A percentile compares a stretch with the other conserved stretches of the same genome.
These are phyloP conservation scores for Megastigmus dorsalis DNA, from an alignment of 2,888 invertebrate species.

Conservation along the genomic window DNA sequence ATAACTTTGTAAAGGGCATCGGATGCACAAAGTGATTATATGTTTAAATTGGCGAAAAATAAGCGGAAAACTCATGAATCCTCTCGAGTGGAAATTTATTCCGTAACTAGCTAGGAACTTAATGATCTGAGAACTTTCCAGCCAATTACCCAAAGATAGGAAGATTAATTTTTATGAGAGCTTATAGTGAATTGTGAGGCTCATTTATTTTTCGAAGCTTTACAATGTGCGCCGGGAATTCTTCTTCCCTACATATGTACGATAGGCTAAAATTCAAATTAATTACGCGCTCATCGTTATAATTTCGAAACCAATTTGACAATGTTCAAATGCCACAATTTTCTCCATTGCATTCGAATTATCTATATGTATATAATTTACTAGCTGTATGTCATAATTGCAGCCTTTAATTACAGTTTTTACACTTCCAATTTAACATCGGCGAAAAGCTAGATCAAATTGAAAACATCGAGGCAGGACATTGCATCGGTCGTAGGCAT, in stretches of 20 bases:
- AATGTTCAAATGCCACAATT: too few relatives aligned
- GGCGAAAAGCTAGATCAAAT: too few relatives aligned
- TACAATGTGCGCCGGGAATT: too few relatives aligned
- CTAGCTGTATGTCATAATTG: too few relatives aligned
- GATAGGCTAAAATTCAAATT: background rate
- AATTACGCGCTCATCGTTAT: too few relatives aligned
- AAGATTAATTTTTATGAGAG: constrained; percentile 46
- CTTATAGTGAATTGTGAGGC: constrained; percentile 4
- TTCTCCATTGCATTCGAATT: background rate
- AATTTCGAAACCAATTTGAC: too few relatives aligned
- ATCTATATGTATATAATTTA: too few relatives aligned
- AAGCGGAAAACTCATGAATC: constrained; percentile 35
- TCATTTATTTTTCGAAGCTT: constrained; percentile 11
- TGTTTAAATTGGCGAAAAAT: constrained; percentile 44
- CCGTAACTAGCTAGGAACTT: constrained; percentile 37
- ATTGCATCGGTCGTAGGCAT: too few relatives aligned
- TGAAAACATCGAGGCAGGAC: too few relatives aligned
- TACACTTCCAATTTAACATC: too few relatives aligned
- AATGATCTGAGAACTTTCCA: constrained; percentile 50
- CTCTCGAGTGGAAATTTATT: constrained; percentile 46
- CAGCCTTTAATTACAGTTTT: too few relatives aligned
- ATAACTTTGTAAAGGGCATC: background rate
- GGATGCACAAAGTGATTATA: background rate
- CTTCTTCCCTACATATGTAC: background rate
- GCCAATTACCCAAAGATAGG: constrained; percentile 35